Evolutionary conservation across 2,797 vertebrate species (phyloP), one percentile per base, ranked within the genome.

Genomic region (Mycteria americana): DNA sequence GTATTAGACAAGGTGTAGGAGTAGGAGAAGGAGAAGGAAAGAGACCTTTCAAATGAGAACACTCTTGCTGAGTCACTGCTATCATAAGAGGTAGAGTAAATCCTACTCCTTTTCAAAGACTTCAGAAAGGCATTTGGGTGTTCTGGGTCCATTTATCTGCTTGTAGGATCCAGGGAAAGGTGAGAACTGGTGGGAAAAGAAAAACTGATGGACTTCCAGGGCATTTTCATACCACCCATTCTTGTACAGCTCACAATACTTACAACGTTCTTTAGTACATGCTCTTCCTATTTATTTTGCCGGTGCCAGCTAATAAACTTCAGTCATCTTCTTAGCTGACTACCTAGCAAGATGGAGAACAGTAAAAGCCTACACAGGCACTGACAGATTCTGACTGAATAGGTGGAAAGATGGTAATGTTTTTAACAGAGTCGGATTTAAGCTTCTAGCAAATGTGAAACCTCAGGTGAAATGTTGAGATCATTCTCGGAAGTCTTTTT

Each of bases 281-380:
- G n/a, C 10, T 96, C 48, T 93, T 70, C 81, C 56, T 72, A 92
- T 91, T 83, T 88, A 59, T 96, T 97, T 90, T 87, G 41, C 79
- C 60, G 80, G 51, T 85, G 41, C 83, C 59, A 92, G 62, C 46
- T 93, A 94, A 90, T 78, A 94, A 95, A 82, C 64, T 88, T 92
- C 81, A 91, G 91, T 93, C 80, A 94, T 95, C 77, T 92, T 91
- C 93, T 65, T 59, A 84, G 80, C 85, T 89, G 75, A 65, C 90
- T 95, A 65, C 60, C 69, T 37, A 60, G 79, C 57, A 85, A 91
- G 87, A 85, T 4, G 2, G 57, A 86, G 30, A 91, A 89, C 51
- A 74, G 35, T 21, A 79, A 94, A 96, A 91, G 27, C 45, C 73
- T 93, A 57, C 62, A 46, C 51, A 93, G 57, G 30, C 56, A 43